Conservation (phyloP, 92 coral and sea anemone genomes). For the Micromussa lordhowensis region DNA sequence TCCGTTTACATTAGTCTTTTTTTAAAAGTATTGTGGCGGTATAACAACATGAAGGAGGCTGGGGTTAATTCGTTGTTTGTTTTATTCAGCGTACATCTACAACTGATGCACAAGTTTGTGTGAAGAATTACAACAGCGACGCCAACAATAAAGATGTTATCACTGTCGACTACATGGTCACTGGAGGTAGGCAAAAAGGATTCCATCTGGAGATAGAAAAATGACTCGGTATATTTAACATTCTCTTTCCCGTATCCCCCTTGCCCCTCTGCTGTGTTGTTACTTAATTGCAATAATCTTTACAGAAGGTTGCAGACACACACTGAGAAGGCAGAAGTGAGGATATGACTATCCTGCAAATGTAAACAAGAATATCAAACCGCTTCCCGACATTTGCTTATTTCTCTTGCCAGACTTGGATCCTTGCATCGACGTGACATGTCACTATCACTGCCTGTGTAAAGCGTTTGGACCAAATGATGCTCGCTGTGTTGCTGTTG, state of each 20-base stretch:
- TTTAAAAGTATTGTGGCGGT: no score
- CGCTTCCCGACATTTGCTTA: no score
- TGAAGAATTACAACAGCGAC: not conserved
- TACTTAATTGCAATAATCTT: no score
- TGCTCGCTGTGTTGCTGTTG: no score
- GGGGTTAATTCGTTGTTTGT: not conserved
- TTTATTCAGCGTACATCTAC: constrained; percentile 4
- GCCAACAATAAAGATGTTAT: not conserved
- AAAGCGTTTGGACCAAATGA: no score
- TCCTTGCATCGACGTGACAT: no score
- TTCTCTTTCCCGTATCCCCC: not conserved
- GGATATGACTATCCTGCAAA: not conserved
- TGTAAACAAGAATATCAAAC: not conserved
- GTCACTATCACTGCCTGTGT: no score
- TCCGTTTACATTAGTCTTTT: no score
- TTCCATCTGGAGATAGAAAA: not conserved
- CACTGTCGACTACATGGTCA: constrained; percentile 20
- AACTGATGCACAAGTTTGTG: not conserved
- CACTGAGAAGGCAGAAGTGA: no score
- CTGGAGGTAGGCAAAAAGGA: constrained; percentile 20
- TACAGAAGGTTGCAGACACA: not conserved
- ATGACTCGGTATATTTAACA: constrained; percentile 9
- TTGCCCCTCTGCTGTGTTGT: no score
- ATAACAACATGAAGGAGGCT: no score
- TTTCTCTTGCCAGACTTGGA: constrained; percentile 44